phyloP scores from a whole-genome alignment of 2,797 vertebrate genomes.

The Muraenolepis orangiensis region DNA sequence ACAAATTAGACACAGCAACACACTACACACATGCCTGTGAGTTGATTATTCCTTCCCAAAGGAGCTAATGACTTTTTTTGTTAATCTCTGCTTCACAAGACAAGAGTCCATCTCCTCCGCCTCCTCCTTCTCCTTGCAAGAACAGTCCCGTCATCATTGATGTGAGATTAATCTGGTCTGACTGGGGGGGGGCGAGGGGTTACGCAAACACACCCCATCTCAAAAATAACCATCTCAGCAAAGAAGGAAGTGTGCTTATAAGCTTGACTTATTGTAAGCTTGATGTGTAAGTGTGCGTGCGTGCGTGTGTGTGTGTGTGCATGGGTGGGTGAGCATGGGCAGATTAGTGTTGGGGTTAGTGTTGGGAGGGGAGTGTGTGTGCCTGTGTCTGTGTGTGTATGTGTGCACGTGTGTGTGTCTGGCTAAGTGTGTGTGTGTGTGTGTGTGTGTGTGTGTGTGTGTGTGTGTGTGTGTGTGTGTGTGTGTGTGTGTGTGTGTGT shows the following conservation, averaged over 20 bases:
- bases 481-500: slow-evolving; percentile 24
- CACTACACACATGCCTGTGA: slow-evolving; percentile 19
- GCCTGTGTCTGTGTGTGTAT: slow-evolving; percentile 12
- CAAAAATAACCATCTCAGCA: slow-evolving; percentile 19
- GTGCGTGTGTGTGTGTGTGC: slow-evolving; percentile 14
- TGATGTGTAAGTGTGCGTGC: slow-evolving; percentile 14
- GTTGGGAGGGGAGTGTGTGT: no score
- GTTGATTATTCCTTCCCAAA: slow-evolving; percentile 61
- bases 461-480: neutral
- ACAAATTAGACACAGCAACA: neutral
- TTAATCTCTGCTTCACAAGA: slow-evolving; percentile 37
- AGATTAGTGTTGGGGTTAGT: no score
- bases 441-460: slow-evolving; percentile 24
- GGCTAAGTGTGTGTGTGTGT: neutral
- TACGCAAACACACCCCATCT: slow-evolving; percentile 38
- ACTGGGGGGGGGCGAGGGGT: slow-evolving; percentile 28
- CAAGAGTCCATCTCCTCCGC: slow-evolving; percentile 35
- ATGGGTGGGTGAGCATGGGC: no score
- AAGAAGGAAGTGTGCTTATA: slow-evolving; percentile 29
- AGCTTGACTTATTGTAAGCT: slow-evolving; percentile 7
- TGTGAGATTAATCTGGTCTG: slow-evolving; percentile 45
- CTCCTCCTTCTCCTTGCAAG: slow-evolving; percentile 46
- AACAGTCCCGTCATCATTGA: slow-evolving; percentile 49
- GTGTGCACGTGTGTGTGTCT: slow-evolving; percentile 16
- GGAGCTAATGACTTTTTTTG: slow-evolving; percentile 62